Evolutionary conservation across 2,113 vertebrate species (phyloP).

Genomic region (Cynoglossus semilaevis): DNA sequence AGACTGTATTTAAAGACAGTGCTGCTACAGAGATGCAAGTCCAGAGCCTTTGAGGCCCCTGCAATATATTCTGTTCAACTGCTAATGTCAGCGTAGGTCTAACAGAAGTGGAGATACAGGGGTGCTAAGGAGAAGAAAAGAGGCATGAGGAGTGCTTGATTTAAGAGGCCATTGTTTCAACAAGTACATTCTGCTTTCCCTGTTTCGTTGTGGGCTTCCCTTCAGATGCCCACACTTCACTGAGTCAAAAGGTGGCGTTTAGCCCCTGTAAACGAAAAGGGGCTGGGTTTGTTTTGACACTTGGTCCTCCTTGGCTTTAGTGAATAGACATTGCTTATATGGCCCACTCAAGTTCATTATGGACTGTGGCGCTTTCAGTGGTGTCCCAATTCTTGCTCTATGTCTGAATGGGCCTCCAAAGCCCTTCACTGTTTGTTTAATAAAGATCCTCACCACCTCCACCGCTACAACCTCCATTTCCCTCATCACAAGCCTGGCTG

Average conservation of each 20-base stretch:
- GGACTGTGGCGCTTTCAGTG: slow-evolving; percentile 71
- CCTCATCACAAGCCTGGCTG: slow-evolving; percentile 37
- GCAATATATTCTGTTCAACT: slow-evolving; percentile 57
- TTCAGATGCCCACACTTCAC: slow-evolving; percentile 72
- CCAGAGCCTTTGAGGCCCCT: slow-evolving; percentile 59
- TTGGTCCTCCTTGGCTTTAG: slow-evolving; percentile 72
- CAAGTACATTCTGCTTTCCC: slow-evolving; percentile 70
- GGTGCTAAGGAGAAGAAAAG: slow-evolving; percentile 54
- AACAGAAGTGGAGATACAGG: slow-evolving; percentile 60
- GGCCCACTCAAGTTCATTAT: slow-evolving; percentile 81
- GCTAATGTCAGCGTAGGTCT: slow-evolving; percentile 63
- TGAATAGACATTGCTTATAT: slow-evolving; percentile 70
- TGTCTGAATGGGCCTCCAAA: slow-evolving; percentile 71
- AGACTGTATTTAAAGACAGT: slow-evolving; percentile 54
- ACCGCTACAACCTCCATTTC: slow-evolving; percentile 52
- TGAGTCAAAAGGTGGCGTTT: slow-evolving; percentile 78
- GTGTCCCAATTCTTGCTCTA: slow-evolving; percentile 66
- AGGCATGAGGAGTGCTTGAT: slow-evolving; percentile 63
- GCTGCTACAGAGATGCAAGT: slow-evolving; percentile 59
- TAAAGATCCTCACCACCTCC: slow-evolving; percentile 68
- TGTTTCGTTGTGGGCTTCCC: slow-evolving; percentile 61
- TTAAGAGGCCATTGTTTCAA: slow-evolving; percentile 75
- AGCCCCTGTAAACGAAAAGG: slow-evolving; percentile 69
- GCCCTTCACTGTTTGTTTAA: slow-evolving; percentile 76
- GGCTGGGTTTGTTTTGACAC: slow-evolving; percentile 79